A percentile compares a stretch with the other conserved stretches of the same genome.
phyloP scores from a whole-genome alignment of 2,888 invertebrate species.

The Conistra vaccinii region DNA sequence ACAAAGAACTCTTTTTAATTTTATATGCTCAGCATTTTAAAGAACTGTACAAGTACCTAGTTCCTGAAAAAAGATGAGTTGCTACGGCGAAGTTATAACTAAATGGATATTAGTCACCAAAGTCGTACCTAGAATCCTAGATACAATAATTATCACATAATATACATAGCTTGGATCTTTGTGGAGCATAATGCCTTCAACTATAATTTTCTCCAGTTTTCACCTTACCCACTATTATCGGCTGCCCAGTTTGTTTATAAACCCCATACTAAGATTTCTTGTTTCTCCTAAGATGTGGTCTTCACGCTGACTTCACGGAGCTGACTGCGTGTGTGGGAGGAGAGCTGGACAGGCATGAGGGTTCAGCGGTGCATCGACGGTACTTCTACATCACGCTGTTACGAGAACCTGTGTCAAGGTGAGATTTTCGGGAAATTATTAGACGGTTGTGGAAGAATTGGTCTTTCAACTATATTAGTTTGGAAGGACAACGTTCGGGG shows the following conservation, averaged over 20 bases:
- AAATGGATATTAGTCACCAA: neutral
- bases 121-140: neutral
- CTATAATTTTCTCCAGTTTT: neutral
- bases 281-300: conserved; percentile 93
- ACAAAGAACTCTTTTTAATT: conserved; percentile 38
- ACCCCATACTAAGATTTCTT: conserved; percentile 20
- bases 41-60: neutral
- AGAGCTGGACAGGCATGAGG: conserved; percentile 97
- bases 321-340: conserved; percentile 97
- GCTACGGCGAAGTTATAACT: neutral
- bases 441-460: neutral
- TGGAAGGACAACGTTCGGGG: neutral
- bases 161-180: neutral
- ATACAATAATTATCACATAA: neutral
- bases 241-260: neutral
- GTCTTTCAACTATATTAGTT: neutral
- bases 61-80: neutral
- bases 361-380: conserved; percentile 94
- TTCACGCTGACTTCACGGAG: conserved; percentile 99
- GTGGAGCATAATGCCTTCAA: neutral
- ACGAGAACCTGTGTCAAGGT: conserved; percentile 96
- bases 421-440: conserved; percentile 20
- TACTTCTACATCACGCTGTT: conserved; percentile 99
- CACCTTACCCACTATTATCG: neutral
- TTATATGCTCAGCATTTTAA: conserved; percentile 19